These are phyloP conservation scores for Lasius fuliginosus DNA, from an alignment of 2,888 invertebrate species.

Conservation along the genomic window DNA sequence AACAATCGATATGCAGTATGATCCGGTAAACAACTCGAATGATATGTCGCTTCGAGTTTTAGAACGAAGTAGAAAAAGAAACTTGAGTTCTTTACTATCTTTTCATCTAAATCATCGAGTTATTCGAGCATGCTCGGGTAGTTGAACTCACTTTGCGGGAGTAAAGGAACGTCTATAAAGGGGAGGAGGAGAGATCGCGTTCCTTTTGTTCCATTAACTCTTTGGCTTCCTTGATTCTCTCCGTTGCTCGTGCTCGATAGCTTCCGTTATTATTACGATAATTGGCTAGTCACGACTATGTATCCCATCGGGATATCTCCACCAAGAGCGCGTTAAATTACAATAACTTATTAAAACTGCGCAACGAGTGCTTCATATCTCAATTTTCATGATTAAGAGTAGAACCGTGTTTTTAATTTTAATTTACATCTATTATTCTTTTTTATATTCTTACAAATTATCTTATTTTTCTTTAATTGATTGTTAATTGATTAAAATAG, in stretches of 20 bases:
- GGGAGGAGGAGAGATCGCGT: constrained; percentile 16
- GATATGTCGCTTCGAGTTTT: constrained; percentile 48
- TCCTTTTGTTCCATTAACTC: constrained; percentile 53
- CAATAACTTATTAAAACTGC: neutral
- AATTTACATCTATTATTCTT: neutral
- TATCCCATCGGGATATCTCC: constrained; percentile 10
- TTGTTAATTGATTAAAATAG: neutral
- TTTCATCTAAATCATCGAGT: constrained; percentile 64
- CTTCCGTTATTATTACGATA: constrained; percentile 36
- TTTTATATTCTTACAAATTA: neutral
- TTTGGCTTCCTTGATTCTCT: constrained; percentile 31
- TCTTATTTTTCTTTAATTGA: neutral
- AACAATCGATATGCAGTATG: constrained; percentile 39
- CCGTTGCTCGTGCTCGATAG: constrained; percentile 11
- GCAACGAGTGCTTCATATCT: neutral
- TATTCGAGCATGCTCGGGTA: constrained; percentile 39
- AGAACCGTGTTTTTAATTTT: neutral
- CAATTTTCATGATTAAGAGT: constrained; percentile 25
- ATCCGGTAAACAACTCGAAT: constrained; percentile 70
- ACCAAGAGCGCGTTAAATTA: neutral
- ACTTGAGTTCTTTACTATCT: constrained; percentile 37
- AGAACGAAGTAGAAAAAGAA: constrained; percentile 32
- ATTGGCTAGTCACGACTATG: constrained; percentile 34
- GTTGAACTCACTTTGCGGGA: constrained; percentile 39
- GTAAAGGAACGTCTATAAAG: constrained; percentile 20